Conservation (phyloP, 2,888 invertebrate genomes). For the Pseudococcus viburni region DNA sequence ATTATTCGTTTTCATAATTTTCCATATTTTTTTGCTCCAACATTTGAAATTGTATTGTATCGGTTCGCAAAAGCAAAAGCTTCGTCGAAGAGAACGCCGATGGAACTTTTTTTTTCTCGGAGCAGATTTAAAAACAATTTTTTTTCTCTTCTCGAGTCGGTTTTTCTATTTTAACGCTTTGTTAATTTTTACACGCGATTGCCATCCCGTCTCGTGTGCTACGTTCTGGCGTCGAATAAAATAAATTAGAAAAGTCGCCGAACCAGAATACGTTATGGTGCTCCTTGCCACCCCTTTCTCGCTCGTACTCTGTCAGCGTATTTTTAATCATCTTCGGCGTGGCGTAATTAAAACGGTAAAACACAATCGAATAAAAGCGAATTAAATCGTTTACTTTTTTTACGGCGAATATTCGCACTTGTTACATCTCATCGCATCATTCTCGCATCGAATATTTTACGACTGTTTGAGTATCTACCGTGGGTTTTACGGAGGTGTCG, state of each 20-base stretch:
- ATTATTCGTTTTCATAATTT: background rate
- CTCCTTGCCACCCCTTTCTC: background rate
- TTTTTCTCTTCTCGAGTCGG: background rate
- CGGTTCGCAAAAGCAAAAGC: background rate
- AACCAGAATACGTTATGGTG: constrained; percentile 19
- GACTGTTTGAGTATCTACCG: background rate
- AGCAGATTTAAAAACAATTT: constrained; percentile 12
- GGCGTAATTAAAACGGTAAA: constrained; percentile 35
- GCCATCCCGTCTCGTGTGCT: background rate
- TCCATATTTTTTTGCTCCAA: background rate
- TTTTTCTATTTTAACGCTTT: constrained; percentile 36
- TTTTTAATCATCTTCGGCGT: constrained; percentile 24
- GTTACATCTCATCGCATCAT: background rate
- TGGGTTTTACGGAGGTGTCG: background rate
- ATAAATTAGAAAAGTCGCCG: constrained; percentile 35
- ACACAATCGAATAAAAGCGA: constrained; percentile 25
- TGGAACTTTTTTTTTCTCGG: background rate
- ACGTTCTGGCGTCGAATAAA: background rate
- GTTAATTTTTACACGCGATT: constrained; percentile 47
- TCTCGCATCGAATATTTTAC: background rate
- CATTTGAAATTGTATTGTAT: background rate
- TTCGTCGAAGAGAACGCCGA: background rate
- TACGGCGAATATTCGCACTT: background rate
- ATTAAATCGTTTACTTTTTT: constrained; percentile 27
- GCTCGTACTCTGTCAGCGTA: background rate